A percentile compares a stretch with the other conserved stretches of the same genome.
Conservation (phyloP, 2,113 vertebrate species). For the Mystacornis crossleyi region DNA sequence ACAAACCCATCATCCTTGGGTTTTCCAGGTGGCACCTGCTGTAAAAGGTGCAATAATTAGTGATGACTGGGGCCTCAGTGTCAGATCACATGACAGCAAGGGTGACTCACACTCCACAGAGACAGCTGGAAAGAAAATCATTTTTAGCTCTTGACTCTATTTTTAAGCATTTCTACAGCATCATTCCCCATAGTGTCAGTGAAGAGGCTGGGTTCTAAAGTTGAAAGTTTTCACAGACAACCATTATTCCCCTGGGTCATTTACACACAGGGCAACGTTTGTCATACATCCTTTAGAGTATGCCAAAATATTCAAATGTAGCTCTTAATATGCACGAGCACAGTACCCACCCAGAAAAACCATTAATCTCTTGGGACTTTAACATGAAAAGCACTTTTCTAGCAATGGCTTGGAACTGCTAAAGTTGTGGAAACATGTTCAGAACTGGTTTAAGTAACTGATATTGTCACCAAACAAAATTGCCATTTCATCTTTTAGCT, state of each 20-base stretch:
- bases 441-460: not conserved
- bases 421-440: not conserved
- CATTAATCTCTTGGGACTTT: not conserved
- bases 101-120: not conserved
- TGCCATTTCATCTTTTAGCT: not conserved
- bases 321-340: not conserved
- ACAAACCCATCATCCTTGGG: not conserved
- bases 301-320: not conserved
- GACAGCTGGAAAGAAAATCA: not conserved
- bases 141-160: not conserved
- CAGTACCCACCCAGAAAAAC: not conserved
- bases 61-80: not conserved
- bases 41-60: not conserved
- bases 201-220: not conserved
- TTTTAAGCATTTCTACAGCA: not conserved
- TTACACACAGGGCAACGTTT: not conserved
- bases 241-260: not conserved
- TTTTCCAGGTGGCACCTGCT: not conserved
- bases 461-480: not conserved
- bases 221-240: not conserved
- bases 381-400: not conserved
- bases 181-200: not conserved
- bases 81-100: not conserved
- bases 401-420: not conserved
- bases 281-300: not conserved